These are phyloP conservation scores for Arvicola amphibius DNA, from an alignment of 2,797 vertebrate species.

Conservation along the genomic window DNA sequence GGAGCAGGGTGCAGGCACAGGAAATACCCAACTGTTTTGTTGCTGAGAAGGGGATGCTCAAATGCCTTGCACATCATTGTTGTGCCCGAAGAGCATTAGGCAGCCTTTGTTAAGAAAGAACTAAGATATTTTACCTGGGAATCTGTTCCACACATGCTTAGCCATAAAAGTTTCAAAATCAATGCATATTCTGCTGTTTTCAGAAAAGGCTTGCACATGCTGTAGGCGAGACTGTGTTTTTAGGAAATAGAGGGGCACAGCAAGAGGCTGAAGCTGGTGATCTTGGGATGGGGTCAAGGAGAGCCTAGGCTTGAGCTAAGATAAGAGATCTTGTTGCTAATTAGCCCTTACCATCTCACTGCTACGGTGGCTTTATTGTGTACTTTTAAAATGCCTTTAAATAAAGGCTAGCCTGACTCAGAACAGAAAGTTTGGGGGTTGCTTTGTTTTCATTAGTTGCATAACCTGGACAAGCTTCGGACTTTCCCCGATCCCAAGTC, in stretches of 20 bases:
- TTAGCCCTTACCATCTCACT: neutral
- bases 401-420: neutral
- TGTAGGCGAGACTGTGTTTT: neutral
- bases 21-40: neutral
- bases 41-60: neutral
- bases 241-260: neutral
- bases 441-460: neutral
- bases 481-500: neutral
- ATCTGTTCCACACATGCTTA: neutral
- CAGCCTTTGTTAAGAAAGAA: neutral
- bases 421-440: neutral
- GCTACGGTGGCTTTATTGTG: neutral
- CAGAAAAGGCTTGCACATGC: neutral
- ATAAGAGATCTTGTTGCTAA: neutral
- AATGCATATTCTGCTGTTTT: neutral
- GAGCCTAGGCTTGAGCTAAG: neutral
- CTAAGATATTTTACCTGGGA: neutral
- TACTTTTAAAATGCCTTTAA: neutral
- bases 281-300: neutral
- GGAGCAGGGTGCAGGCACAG: neutral
- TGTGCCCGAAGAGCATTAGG: too few species aligned
- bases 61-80: fast-evolving
- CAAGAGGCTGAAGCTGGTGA: neutral
- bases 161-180: conserved; percentile 19
- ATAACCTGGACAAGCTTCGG: neutral